phyloP scores from a whole-genome alignment of 2,888 invertebrate species.

The Dolomedes plantarius region DNA sequence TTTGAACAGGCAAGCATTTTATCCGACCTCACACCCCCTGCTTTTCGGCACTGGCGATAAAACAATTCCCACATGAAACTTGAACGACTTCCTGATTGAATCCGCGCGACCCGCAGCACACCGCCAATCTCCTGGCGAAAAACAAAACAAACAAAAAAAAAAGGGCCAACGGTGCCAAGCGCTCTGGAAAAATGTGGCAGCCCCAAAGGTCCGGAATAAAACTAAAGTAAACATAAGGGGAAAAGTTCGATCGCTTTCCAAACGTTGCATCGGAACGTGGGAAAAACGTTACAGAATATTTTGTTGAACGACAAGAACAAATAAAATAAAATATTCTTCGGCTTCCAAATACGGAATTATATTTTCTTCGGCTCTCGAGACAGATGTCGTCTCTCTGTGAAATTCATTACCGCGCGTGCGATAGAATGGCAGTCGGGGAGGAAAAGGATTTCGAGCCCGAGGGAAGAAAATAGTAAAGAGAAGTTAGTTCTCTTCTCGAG shows the following conservation, averaged over 20 bases:
- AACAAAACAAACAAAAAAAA: no score
- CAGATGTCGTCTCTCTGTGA: background rate
- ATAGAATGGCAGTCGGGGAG: background rate
- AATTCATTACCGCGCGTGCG: background rate
- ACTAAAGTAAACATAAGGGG: conserved; percentile 24
- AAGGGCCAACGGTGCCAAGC: background rate
- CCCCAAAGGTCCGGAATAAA: conserved; percentile 16
- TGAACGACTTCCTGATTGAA: background rate
- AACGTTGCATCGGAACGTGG: conserved; percentile 12
- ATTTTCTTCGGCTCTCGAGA: background rate
- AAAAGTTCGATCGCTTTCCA: background rate
- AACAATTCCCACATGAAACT: background rate
- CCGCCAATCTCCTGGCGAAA: no score
- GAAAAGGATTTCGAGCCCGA: background rate
- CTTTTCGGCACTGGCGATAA: background rate
- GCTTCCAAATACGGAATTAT: background rate
- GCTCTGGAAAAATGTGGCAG: background rate
- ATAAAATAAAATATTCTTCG: background rate
- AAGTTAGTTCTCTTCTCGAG: no score
- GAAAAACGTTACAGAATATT: conserved; percentile 19
- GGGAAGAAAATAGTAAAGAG: background rate
- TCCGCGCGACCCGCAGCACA: background rate
- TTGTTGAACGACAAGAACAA: conserved; percentile 12
- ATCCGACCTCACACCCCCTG: background rate
- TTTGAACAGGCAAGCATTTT: background rate